phyloP scores from a whole-genome alignment of 1,140 invertebrate genomes.

The Drosophila subobscura region DNA sequence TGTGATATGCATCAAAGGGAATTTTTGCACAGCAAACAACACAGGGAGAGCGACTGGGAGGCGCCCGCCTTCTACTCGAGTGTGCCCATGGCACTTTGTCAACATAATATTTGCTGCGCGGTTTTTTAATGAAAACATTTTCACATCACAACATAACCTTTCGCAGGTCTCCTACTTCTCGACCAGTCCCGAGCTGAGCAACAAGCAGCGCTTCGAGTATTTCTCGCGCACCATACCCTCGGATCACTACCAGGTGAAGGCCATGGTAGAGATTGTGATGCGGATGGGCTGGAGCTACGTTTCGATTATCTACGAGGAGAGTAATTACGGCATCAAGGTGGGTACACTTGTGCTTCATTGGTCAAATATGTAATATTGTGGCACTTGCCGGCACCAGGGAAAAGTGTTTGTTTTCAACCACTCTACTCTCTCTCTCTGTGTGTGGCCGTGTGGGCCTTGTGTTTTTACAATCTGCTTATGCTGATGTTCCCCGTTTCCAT shows the following conservation, averaged over 20 bases:
- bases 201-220: conserved; percentile 97
- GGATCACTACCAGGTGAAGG: conserved; percentile 96
- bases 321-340: conserved; percentile 98
- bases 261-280: conserved; percentile 97
- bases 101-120: not conserved
- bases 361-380: not conserved
- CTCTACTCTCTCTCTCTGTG: no score
- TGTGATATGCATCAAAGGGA: not conserved
- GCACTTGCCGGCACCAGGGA: not conserved
- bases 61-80: no score
- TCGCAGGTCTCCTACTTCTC: conserved; percentile 97
- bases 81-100: not conserved
- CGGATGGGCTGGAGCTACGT: conserved; percentile 96
- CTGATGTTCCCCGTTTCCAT: conserved; percentile 13
- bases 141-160: conserved; percentile 12
- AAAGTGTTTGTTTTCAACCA: not conserved
- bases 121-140: conserved; percentile 18
- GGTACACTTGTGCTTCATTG: conserved; percentile 34
- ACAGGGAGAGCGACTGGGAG: no score
- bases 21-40: no score
- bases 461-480: conserved; percentile 37
- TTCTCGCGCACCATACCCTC: conserved; percentile 97
- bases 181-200: conserved; percentile 96
- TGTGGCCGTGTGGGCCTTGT: not conserved
- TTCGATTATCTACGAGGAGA: conserved; percentile 98